Evolutionary conservation across 64 coral and sea anemone genomes (phyloP), one percentile per base, ranked within the genome.

Genomic region (Pocillopora verrucosa): DNA sequence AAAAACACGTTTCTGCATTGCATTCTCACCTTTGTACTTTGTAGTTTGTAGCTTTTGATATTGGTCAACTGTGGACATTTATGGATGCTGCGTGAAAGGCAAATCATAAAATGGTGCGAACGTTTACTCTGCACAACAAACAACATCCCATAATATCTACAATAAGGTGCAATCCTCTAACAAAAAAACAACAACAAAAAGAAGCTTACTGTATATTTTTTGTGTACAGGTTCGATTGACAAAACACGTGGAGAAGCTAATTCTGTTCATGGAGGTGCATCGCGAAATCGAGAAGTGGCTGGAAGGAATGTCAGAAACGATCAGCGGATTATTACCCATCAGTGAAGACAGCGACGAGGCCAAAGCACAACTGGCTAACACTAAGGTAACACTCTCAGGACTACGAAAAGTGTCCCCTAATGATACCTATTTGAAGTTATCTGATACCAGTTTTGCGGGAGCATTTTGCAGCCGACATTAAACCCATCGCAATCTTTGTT

Each of bases 341-440:
- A 94, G 93, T 73, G 88, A 92, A 25, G 96, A 98, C 84, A 90
- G 89, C 36, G 92, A 98, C 9, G 79, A 87, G 56, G 93, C 96
- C 5, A 94, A 95, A 64, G 20, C 86, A 57, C 93, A 98, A 65
- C 62, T 98, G 7, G 64, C 35, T 10, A 91, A 70, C 20, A 76
- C 94, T 13, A 86, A 91, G 80, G 96, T 98, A 92, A 51, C 41
- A 7, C 41, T 51, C 41, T 51, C 7, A 7, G 3, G 41, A 51
- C 41, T 7, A 30, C 7, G 41, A 7, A 51, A 51, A 51, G 41
- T 51, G 41, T 51, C 41, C 3, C 7, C 41, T 30, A 51, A 7
- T 51, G 41, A 51, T 51, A 0, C 41, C 7, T 51, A 3, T 7
- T 51, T 51, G 3, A 51, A 67, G 16, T 16, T 64, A 13, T 4